Percentiles rank a stretch among this genome's conserved stretches.
phyloP scores from a whole-genome alignment of 2,888 invertebrate genomes.

The Creontiades dilutus region DNA sequence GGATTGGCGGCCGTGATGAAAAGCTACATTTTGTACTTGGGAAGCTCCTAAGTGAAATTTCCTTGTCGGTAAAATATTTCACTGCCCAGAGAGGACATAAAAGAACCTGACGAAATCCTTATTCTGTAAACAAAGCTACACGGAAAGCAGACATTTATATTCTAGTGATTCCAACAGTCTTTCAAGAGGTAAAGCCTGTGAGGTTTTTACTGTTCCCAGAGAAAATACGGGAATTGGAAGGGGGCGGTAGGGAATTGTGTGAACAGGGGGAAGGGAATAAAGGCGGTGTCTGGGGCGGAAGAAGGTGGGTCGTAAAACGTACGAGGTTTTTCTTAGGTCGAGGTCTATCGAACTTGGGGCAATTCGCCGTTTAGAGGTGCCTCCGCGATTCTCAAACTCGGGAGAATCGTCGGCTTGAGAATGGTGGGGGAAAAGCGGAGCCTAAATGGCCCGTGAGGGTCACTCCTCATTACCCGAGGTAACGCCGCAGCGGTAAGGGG shows the following conservation, averaged over 20 bases:
- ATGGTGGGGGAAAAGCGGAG: conserved; percentile 10
- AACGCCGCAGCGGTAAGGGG: too few relatives aligned
- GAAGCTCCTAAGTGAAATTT: conserved; percentile 37
- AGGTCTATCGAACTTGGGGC: conserved; percentile 14
- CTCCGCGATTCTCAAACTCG: too few relatives aligned
- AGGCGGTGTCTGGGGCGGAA: not conserved
- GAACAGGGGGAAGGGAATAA: not conserved
- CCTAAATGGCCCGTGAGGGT: conserved; percentile 42
- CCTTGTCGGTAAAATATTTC: conserved; percentile 16
- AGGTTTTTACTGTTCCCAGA: conserved; percentile 51
- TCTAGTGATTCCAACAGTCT: conserved; percentile 54
- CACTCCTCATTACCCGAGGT: too few relatives aligned
- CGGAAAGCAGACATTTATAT: conserved; percentile 57
- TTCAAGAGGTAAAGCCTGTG: conserved; percentile 30
- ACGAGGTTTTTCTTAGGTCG: conserved; percentile 50
- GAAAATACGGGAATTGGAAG: conserved; percentile 34
- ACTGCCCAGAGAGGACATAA: not conserved
- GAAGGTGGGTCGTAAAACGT: conserved; percentile 55
- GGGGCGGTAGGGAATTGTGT: not conserved
- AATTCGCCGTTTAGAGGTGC: not conserved
- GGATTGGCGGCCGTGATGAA: not conserved
- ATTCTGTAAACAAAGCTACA: conserved; percentile 32
- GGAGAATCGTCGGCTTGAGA: too few relatives aligned
- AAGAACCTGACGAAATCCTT: conserved; percentile 45
- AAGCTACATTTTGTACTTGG: not conserved